phyloP scores from a whole-genome alignment of 1,140 invertebrate species.

The Camponotus floridanus region DNA sequence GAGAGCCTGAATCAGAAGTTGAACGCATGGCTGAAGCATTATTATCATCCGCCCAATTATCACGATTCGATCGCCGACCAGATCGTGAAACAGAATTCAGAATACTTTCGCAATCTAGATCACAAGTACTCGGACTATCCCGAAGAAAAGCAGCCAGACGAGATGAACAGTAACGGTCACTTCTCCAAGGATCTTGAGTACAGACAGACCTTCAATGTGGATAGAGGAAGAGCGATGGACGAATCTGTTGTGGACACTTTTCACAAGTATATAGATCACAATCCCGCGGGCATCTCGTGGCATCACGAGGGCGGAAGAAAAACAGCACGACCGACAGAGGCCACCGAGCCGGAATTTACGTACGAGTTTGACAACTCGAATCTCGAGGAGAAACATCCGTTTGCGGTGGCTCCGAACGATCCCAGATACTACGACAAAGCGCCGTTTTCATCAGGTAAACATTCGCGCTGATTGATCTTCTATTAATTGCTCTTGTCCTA shows the following conservation, averaged over 20 bases:
- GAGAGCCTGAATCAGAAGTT: constrained; percentile 71
- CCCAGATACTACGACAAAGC: constrained; percentile 81
- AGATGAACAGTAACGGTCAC: neutral
- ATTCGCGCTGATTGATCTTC: neutral
- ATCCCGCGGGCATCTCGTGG: constrained; percentile 41
- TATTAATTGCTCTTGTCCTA: neutral
- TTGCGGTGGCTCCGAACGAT: constrained; percentile 84
- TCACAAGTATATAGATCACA: constrained; percentile 58
- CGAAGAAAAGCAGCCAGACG: neutral
- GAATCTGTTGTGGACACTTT: constrained; percentile 61
- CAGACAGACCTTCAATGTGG: neutral
- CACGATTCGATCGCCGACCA: constrained; percentile 40
- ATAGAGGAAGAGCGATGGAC: constrained; percentile 49
- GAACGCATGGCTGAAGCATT: constrained; percentile 32
- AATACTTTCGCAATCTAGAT: neutral
- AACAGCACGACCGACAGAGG: neutral
- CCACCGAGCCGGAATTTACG: constrained; percentile 78
- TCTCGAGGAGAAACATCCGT: constrained; percentile 75
- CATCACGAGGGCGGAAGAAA: constrained; percentile 22
- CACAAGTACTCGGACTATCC: constrained; percentile 31
- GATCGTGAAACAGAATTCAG: neutral
- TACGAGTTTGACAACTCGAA: constrained; percentile 78
- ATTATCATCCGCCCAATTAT: constrained; percentile 4
- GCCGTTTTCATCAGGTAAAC: constrained; percentile 56
- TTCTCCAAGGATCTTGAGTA: constrained; percentile 20